These are phyloP conservation scores for Drosophila burlai DNA, from an alignment of 1,140 invertebrate genomes.

Conservation along the genomic window DNA sequence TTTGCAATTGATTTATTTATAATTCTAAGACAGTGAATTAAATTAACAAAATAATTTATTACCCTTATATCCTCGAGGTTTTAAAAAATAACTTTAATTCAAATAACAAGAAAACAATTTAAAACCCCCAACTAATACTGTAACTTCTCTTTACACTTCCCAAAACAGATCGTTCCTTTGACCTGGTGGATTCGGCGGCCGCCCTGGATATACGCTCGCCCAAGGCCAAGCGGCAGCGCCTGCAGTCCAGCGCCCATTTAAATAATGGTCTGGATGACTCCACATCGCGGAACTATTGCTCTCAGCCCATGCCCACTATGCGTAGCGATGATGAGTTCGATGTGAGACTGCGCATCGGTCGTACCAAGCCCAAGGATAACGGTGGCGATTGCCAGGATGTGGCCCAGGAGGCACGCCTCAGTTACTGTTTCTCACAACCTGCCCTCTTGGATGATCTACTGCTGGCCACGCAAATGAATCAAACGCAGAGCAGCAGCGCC, in stretches of 20 bases:
- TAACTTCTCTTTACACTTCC: background rate
- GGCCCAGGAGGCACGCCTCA: conserved; percentile 73
- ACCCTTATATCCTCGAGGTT: fast-evolving
- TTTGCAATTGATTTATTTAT: background rate
- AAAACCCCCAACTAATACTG: background rate
- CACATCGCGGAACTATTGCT: conserved; percentile 80
- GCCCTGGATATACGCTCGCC: conserved; percentile 76
- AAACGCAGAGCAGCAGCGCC: conserved; percentile 86
- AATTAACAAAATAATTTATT: background rate
- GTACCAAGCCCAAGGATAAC: conserved; percentile 78
- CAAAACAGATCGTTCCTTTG: conserved; percentile 74
- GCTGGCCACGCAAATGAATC: conserved; percentile 90
- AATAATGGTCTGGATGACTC: conserved; percentile 75
- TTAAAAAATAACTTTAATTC: no score
- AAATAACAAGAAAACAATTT: no score
- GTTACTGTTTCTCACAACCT: conserved; percentile 94
- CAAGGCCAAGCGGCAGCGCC: conserved; percentile 73
- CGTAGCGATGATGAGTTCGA: conserved; percentile 77
- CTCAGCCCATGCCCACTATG: conserved; percentile 79
- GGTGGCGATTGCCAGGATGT: conserved; percentile 55
- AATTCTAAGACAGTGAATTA: background rate
- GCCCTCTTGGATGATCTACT: conserved; percentile 93
- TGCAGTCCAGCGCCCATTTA: conserved; percentile 77
- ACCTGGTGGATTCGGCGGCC: conserved; percentile 80
- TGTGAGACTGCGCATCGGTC: conserved; percentile 78